Evolutionary conservation across 2,888 invertebrate species (phyloP), one percentile per base, ranked within the genome.

Genomic region (Melanotus villosus): DNA sequence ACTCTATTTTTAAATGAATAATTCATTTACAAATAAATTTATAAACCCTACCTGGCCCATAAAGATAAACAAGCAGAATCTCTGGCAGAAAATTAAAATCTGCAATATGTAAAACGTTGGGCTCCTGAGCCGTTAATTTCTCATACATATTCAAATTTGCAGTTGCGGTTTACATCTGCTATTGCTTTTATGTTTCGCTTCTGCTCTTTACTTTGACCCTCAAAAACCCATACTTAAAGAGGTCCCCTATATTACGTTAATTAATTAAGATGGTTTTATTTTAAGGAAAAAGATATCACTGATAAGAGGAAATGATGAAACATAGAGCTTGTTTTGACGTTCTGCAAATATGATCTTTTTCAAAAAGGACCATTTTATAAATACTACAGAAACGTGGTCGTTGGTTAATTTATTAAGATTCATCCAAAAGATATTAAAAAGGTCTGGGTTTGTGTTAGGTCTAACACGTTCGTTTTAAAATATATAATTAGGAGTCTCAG

Each of bases 91-190:
- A 62, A 69, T 69, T 65, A 69, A 69, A 69, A 65, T 65, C 65
- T 69, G 69, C 69, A 65, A 69, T 69, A 69, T 69, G 65, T 65
- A 69, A 65, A 69, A 69, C 65, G 69, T 65, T 62, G 69, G 69
- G 65, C 60, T 65, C 56, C 69, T 62, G 69, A 69, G 69, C 63
- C 69, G 65, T 68, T 71, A 71, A 71, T 71, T 71, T 71, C 68
- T 71, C 68, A 68, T 71, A 68, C 71, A 71, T 71, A 68, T 71
- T 71, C 71, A 71, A 65, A 65, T 62, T 68, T 54, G 60, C 62
- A 50, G 60, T 64, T 65, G 68, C 65, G 71, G 68, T 52, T 68
- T 68, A 57, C 65, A 68, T 62, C 45, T 68, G 65, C 71, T 65
- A 65, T 60, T 62, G 65, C 68, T 71, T 67, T 71, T 68, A 71